phyloP scores from a whole-genome alignment of 2,113 vertebrate species.

The Megaceryle maxima region DNA sequence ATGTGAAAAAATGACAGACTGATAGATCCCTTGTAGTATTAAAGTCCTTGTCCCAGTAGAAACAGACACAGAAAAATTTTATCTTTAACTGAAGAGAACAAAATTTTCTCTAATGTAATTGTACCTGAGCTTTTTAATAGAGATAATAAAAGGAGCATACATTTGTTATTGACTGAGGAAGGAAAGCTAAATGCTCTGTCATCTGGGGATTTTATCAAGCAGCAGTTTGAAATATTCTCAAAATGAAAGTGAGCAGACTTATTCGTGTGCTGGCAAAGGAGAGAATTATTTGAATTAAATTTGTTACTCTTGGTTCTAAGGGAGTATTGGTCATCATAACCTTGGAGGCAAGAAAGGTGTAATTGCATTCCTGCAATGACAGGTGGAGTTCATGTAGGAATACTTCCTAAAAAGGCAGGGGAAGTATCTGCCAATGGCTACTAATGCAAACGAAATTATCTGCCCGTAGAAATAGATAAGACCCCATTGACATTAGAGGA shows the following conservation, averaged over 20 bases:
- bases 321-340: background rate
- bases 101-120: background rate
- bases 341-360: background rate
- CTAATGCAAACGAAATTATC: background rate
- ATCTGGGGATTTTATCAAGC: background rate
- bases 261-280: background rate
- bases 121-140: constrained; percentile 1
- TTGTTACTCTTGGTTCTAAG: background rate
- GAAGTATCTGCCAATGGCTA: background rate
- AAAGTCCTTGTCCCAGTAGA: background rate
- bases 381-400: background rate
- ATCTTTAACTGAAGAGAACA: background rate
- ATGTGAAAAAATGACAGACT: background rate
- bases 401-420: background rate
- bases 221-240: background rate
- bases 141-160: background rate
- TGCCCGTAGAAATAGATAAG: background rate
- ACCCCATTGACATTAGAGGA: constrained; percentile 1
- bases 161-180: background rate
- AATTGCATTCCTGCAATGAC: constrained; percentile 1
- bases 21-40: background rate
- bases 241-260: background rate
- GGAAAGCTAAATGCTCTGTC: constrained; percentile 11
- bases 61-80: background rate
- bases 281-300: background rate